These are phyloP conservation scores for Tetragonisca angustula DNA, from an alignment of 2,888 invertebrate species.

Conservation along the genomic window DNA sequence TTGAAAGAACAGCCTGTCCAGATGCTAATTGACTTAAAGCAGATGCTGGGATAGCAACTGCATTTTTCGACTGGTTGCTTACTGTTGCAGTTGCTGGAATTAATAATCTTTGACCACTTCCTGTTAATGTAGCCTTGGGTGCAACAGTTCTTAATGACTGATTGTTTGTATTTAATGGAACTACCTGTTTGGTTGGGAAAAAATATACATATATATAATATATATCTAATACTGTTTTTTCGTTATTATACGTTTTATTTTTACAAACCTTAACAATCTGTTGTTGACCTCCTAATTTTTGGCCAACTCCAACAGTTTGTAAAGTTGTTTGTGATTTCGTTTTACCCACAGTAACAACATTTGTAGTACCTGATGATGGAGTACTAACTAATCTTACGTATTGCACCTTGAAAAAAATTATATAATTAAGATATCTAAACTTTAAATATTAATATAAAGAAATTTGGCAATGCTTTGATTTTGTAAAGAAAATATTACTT, in stretches of 20 bases:
- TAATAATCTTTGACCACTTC: conserved; percentile 81
- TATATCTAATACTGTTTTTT: not conserved
- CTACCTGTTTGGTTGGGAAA: conserved; percentile 71
- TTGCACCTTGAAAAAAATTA: conserved; percentile 84
- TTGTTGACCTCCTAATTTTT: conserved; percentile 79
- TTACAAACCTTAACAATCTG: conserved; percentile 81
- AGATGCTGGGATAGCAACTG: conserved; percentile 83
- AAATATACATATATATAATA: not conserved
- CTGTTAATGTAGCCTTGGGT: conserved; percentile 81
- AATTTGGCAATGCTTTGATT: not conserved
- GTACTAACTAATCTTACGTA: conserved; percentile 90
- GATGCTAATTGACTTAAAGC: conserved; percentile 83
- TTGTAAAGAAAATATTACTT: conserved; percentile 84
- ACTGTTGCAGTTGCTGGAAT: conserved; percentile 82
- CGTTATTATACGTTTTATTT: conserved; percentile 1
- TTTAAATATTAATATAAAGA: not conserved
- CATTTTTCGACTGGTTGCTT: conserved; percentile 77
- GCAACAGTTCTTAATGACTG: conserved; percentile 82
- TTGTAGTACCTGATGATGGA: conserved; percentile 81
- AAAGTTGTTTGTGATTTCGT: conserved; percentile 78
- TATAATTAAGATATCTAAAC: conserved; percentile 22
- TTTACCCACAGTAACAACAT: conserved; percentile 82
- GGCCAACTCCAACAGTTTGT: conserved; percentile 80
- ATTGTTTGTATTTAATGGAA: conserved; percentile 79
- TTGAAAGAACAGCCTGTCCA: conserved; percentile 82